Percentiles rank a stretch among this genome's conserved stretches.
phyloP scores from a whole-genome alignment of 2,797 vertebrate genomes.

The Petrocephalus schoutedeni region DNA sequence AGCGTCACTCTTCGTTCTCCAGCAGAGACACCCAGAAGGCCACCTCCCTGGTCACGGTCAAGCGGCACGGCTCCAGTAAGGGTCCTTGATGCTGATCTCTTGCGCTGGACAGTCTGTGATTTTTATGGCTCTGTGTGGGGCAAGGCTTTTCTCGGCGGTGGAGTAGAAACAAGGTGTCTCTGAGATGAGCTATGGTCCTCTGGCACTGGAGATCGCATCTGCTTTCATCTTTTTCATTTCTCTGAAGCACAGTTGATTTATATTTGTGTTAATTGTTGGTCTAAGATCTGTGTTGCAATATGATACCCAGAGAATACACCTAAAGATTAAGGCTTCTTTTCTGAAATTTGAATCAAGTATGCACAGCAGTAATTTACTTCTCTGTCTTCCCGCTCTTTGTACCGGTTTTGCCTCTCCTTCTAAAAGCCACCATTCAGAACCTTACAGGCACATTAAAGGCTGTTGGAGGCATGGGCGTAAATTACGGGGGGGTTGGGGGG shows the following conservation, averaged over 20 bases:
- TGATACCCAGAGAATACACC: background rate
- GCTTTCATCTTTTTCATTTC: background rate
- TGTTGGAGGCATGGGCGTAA: too few species aligned
- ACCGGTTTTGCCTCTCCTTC: background rate
- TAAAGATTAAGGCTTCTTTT: background rate
- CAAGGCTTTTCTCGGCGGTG: background rate
- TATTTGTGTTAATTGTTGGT: background rate
- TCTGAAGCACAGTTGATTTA: background rate
- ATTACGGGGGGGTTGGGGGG: too few species aligned
- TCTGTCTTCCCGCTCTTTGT: background rate
- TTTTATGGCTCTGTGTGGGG: background rate
- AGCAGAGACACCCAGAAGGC: constrained; percentile 78
- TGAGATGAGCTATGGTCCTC: background rate
- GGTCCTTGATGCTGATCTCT: background rate
- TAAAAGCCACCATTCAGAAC: background rate
- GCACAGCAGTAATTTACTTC: background rate
- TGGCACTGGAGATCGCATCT: background rate
- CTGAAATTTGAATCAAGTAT: background rate
- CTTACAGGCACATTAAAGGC: background rate
- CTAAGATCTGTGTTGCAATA: background rate
- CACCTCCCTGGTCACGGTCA: constrained; percentile 79
- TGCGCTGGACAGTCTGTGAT: background rate
- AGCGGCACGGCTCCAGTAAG: constrained; percentile 90
- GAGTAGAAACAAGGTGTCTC: background rate
- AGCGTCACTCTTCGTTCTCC: constrained; percentile 88